phyloP scores from a whole-genome alignment of 2,888 invertebrate genomes.

The Lochmaea crataegi region DNA sequence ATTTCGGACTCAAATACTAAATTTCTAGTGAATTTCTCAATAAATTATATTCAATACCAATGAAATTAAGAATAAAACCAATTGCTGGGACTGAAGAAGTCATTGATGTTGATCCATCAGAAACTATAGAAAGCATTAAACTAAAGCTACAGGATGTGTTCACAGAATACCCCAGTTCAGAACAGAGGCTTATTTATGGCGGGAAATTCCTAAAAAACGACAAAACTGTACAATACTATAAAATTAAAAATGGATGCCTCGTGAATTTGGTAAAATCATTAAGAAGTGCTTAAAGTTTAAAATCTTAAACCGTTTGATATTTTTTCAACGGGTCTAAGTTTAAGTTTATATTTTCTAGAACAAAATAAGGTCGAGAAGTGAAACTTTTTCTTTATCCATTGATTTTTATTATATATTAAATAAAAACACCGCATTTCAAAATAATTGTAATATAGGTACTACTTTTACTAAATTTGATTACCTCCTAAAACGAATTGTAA shows the following conservation, averaged over 20 bases:
- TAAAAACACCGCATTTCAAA: too few relatives aligned
- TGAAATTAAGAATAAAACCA: constrained; percentile 42
- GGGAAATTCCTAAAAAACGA: constrained; percentile 46
- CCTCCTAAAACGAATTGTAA: too few relatives aligned
- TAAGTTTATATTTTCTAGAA: constrained; percentile 18
- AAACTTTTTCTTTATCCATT: too few relatives aligned
- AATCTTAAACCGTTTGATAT: not conserved
- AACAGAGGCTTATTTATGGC: constrained; percentile 46
- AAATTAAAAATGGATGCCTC: constrained; percentile 46
- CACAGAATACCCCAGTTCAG: constrained; percentile 43
- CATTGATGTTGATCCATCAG: constrained; percentile 45
- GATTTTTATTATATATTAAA: too few relatives aligned
- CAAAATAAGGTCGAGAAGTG: not conserved
- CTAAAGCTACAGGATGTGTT: constrained; percentile 41
- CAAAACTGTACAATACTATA: constrained; percentile 48
- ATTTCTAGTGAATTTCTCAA: constrained; percentile 22
- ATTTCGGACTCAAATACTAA: constrained; percentile 22
- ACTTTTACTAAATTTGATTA: too few relatives aligned
- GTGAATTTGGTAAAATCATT: constrained; percentile 48
- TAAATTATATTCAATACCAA: constrained; percentile 14
- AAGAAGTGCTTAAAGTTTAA: constrained; percentile 40
- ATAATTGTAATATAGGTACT: too few relatives aligned
- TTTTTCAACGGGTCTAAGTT: not conserved
- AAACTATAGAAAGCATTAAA: constrained; percentile 43
- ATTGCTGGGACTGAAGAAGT: constrained; percentile 42